Base-by-base conservation (phyloP, 2,113 vertebrate genomes). In the Oenanthe melanoleuca region DNA sequence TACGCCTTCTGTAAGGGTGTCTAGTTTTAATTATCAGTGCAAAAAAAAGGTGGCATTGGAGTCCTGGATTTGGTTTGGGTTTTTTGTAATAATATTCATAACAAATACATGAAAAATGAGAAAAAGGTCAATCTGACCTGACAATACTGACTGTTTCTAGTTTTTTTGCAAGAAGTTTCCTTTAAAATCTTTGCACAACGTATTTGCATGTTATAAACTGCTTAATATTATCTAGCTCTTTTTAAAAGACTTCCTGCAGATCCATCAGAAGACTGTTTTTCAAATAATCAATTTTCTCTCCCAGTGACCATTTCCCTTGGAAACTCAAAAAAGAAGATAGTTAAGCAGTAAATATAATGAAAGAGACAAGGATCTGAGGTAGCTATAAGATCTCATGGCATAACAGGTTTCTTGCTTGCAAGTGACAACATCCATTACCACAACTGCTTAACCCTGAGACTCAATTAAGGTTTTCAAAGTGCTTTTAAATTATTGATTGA, bases 391-490 rank as follows among this genome's bases (percentile, higher is more conserved):
- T 53, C 22, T 90, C 10, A 52, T 31, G 14, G 31, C 5, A 12
- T 56, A 80, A 61, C 21, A 52, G 16, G 33, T 65, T 82, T 83
- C 50, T 61, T 90, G 77, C 77, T 72, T 85, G 49, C 12, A 13
- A 38, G 34, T 80, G 61, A 80, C 66, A 91, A 52, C 14, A n/a
- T 63, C 50, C 70, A 81, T 74, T 91, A 86, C 16, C 24, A n/a
- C 21, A 52, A 53, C 37, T 81, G 19, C 16, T 93, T 82, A 89
- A 91, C 34, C 31, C 64, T 60, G 22, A 26, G 9, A 69, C 60
- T 90, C 64, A 93, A 53, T 92, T 86, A 92, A 80, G 33, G 26
- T 8, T 70, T 90, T 82, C 31, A 80, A 90, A 90, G 17, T 66
- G 52, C 33, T 74, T 93, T 88, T 55, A 63, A 83, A 86, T 90